A percentile compares a stretch with the other conserved stretches of the same genome.
Conservation (phyloP, 2,113 vertebrate genomes). For the Hydropotes inermis region DNA sequence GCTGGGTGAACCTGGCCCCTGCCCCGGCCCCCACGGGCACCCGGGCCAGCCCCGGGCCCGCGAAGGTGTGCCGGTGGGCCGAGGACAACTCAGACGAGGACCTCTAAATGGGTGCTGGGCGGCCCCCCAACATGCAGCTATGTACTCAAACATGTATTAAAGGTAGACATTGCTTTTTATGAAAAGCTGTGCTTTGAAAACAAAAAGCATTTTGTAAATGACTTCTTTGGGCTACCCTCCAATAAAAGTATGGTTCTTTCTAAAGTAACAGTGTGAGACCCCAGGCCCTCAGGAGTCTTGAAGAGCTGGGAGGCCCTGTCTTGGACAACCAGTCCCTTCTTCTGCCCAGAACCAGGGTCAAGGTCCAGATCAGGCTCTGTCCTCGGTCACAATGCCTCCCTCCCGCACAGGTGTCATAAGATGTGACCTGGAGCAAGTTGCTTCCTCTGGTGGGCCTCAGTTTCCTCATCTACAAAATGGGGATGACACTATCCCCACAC, state of each 20-base stretch:
- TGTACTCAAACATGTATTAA: not conserved
- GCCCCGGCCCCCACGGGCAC: accelerated
- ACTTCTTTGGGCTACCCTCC: not conserved
- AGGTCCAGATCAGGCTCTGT: not conserved
- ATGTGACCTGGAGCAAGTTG: not conserved
- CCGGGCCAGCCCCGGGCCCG: not conserved
- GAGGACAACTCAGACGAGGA: not conserved
- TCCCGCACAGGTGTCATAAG: accelerated
- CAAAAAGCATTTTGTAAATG: constrained; percentile 2
- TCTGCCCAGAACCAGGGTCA: not conserved
- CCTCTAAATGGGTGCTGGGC: not conserved
- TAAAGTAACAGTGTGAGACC: not conserved
- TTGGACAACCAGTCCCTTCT: not conserved
- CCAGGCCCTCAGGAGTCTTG: not conserved
- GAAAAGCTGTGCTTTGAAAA: constrained; percentile 32
- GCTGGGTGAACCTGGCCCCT: constrained; percentile 48
- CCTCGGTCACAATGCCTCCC: not conserved
- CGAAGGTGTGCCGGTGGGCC: not conserved
- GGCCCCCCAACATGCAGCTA: not conserved
- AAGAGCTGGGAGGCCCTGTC: not conserved
- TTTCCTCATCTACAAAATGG: not conserved
- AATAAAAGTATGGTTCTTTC: not conserved
- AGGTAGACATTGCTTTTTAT: not conserved
- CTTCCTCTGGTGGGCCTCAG: not conserved
- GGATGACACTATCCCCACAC: not conserved